Conservation (phyloP, 2,888 invertebrate genomes). For the Eupithecia tripunctaria region DNA sequence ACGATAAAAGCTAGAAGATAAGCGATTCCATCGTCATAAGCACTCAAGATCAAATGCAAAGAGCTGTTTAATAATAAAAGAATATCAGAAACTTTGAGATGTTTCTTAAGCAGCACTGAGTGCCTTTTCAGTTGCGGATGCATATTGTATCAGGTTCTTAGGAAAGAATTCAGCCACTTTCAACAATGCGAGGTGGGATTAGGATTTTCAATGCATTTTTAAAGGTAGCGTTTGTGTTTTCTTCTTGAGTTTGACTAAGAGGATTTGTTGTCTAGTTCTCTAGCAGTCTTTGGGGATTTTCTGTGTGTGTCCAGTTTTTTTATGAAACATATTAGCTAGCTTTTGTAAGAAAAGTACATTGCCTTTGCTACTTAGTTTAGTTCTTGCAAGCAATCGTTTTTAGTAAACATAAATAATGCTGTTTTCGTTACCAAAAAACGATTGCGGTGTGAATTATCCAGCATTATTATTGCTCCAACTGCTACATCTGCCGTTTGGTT, state of each 20-base stretch:
- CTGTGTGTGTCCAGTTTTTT: no score
- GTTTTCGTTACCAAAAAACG: no score
- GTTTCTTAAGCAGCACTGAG: constrained; percentile 46
- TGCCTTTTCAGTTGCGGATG: constrained; percentile 58
- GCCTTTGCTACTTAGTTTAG: no score
- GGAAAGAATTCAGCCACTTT: constrained; percentile 53
- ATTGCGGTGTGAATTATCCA: no score
- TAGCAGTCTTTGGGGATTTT: background rate
- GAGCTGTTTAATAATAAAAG: constrained; percentile 42
- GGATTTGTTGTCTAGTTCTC: background rate
- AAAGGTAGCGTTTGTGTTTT: constrained; percentile 8
- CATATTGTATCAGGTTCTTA: constrained; percentile 73
- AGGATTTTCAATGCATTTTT: constrained; percentile 10
- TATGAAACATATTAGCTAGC: no score
- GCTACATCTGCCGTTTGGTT: no score
- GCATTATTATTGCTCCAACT: no score
- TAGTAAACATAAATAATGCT: no score
- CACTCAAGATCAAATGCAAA: constrained; percentile 32
- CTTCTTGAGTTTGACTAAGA: background rate
- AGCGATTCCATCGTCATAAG: constrained; percentile 32
- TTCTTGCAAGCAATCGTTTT: no score
- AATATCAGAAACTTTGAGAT: constrained; percentile 40
- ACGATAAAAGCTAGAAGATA: constrained; percentile 33
- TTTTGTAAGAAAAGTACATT: no score
- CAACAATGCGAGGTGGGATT: constrained; percentile 2